A percentile compares a stretch with the other conserved stretches of the same genome.
phyloP scores from a whole-genome alignment of 2,888 invertebrate genomes.

The Habroteleia sp. region DNA sequence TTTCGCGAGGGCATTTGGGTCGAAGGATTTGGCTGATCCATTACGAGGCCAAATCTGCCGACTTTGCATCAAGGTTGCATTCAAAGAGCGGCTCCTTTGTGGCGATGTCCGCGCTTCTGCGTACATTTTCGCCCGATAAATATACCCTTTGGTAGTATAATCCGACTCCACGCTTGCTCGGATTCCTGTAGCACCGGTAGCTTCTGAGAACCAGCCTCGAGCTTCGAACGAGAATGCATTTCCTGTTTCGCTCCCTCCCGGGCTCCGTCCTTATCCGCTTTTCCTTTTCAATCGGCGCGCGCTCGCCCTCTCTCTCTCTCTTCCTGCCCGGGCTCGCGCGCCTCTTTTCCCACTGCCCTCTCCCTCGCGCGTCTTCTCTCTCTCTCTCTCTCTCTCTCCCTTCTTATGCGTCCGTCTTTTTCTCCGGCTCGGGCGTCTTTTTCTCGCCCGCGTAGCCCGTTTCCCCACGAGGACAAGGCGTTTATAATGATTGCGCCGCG shows the following conservation, averaged over 20 bases:
- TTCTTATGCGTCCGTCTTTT: slow-evolving; percentile 5
- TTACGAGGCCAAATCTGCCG: slow-evolving; percentile 67
- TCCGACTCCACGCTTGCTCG: slow-evolving; percentile 75
- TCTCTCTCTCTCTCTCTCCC: slow-evolving; percentile 12
- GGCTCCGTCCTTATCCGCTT: slow-evolving; percentile 40
- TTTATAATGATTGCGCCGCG: slow-evolving; percentile 57
- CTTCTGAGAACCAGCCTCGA: slow-evolving; percentile 80
- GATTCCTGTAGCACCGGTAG: slow-evolving; percentile 80
- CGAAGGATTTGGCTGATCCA: slow-evolving; percentile 69
- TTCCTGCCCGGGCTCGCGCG: slow-evolving; percentile 40
- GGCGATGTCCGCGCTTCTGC: slow-evolving; percentile 80
- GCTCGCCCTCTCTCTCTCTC: slow-evolving; percentile 20
- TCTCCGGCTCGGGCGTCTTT: slow-evolving; percentile 1
- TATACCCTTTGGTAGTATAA: slow-evolving; percentile 81
- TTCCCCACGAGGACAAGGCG: slow-evolving; percentile 37
- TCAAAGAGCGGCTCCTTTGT: slow-evolving; percentile 80
- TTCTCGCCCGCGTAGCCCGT: slow-evolving; percentile 5
- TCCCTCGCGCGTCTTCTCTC: neutral
- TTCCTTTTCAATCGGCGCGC: slow-evolving; percentile 55
- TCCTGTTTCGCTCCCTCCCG: slow-evolving; percentile 57
- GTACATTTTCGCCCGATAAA: slow-evolving; percentile 81
- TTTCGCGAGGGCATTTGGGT: slow-evolving; percentile 27
- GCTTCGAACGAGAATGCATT: slow-evolving; percentile 70
- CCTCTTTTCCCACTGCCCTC: slow-evolving; percentile 35
- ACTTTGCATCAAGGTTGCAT: slow-evolving; percentile 78